These are phyloP conservation scores for Sphinx pinastri DNA, from an alignment of 2,888 invertebrate species.

Conservation along the genomic window DNA sequence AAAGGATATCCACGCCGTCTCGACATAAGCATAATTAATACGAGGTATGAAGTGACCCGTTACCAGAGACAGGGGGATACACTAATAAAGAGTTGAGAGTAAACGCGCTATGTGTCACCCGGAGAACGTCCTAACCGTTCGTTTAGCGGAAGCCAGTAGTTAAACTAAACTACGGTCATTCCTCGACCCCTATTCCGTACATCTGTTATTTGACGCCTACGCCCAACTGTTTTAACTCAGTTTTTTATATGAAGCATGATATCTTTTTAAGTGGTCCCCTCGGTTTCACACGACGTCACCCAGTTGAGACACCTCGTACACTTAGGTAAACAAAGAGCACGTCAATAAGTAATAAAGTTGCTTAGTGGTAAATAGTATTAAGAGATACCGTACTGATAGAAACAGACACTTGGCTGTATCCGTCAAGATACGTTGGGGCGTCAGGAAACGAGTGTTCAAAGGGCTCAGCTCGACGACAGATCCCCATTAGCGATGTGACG, in stretches of 20 bases:
- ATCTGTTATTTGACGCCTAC: slow-evolving; percentile 71
- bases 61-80: slow-evolving; percentile 15
- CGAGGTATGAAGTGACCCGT: slow-evolving; percentile 15
- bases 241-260: slow-evolving; percentile 62
- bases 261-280: slow-evolving; percentile 67
- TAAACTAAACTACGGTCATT: slow-evolving; percentile 78
- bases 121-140: slow-evolving; percentile 49
- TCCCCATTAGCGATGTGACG: slow-evolving; percentile 76
- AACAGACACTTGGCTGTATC: slow-evolving; percentile 34
- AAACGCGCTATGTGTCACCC: slow-evolving; percentile 51
- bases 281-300: slow-evolving; percentile 62
- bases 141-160: slow-evolving; percentile 76
- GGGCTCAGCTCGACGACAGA: slow-evolving; percentile 74
- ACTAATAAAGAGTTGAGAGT: slow-evolving; percentile 28
- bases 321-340: slow-evolving; percentile 57
- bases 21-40: slow-evolving; percentile 1
- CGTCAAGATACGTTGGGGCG: slow-evolving; percentile 52
- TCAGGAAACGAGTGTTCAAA: slow-evolving; percentile 75
- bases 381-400: slow-evolving; percentile 1
- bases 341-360: slow-evolving; percentile 35
- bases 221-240: slow-evolving; percentile 59
- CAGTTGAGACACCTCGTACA: slow-evolving; percentile 55
- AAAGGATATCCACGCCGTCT: slow-evolving; percentile 4
- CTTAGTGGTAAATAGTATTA: slow-evolving; percentile 3
- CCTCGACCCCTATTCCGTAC: slow-evolving; percentile 62